Evolutionary conservation across 2,797 vertebrate genomes (phyloP).

Genomic region (Centropyge bicolor): DNA sequence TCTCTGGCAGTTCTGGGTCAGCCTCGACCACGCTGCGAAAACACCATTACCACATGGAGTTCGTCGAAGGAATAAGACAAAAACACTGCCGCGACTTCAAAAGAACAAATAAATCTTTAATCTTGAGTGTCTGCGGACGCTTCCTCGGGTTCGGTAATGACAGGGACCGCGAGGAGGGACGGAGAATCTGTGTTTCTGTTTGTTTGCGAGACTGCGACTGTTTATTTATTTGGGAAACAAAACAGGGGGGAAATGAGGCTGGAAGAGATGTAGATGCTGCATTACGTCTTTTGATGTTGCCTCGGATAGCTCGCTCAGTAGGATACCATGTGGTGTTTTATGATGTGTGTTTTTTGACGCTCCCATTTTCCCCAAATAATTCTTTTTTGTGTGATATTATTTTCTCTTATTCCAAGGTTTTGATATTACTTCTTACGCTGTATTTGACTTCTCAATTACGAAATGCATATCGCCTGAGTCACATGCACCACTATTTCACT

Average conservation of each 20-base stretch:
- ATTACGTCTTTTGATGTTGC: conserved; percentile 61
- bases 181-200: conserved; percentile 51
- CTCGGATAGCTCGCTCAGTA: conserved; percentile 45
- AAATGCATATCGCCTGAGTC: conserved; percentile 12
- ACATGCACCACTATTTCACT: neutral
- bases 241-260: conserved; percentile 41
- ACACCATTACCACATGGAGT: conserved; percentile 62
- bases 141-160: conserved; percentile 70
- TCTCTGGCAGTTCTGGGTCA: conserved; percentile 83
- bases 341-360: conserved; percentile 34
- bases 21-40: conserved; percentile 60
- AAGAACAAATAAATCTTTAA: conserved; percentile 84
- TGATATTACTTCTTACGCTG: neutral
- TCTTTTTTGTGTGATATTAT: conserved; percentile 9
- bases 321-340: conserved; percentile 28
- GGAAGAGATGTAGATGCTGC: conserved; percentile 33
- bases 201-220: conserved; percentile 44
- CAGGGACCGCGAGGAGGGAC: conserved; percentile 50
- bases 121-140: conserved; percentile 75
- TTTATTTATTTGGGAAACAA: conserved; percentile 58
- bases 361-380: conserved; percentile 27
- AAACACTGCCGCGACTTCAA: conserved; percentile 75
- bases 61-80: conserved; percentile 72
- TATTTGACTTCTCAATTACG: conserved; percentile 11
- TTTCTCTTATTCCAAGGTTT: neutral